These are phyloP conservation scores for Acholoe squamosa DNA, from an alignment of 2,888 invertebrate genomes.

Conservation along the genomic window DNA sequence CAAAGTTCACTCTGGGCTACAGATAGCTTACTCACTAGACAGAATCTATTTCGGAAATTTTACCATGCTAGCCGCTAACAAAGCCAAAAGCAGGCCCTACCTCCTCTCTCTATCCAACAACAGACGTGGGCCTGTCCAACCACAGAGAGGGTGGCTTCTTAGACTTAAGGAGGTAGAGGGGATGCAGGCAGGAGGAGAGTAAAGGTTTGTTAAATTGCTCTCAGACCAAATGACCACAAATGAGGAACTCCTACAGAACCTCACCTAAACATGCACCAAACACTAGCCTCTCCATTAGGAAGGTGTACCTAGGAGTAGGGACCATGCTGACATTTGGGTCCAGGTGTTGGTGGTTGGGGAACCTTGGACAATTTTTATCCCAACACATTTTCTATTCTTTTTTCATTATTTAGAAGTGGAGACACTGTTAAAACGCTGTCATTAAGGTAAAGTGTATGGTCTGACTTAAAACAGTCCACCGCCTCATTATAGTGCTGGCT, in stretches of 20 bases:
- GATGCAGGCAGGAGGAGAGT: background rate
- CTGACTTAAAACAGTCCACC: background rate
- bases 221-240: slow-evolving; percentile 20
- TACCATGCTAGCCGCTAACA: too few relatives aligned
- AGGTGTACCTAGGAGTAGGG: background rate
- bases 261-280: background rate
- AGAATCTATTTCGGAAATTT: too few relatives aligned
- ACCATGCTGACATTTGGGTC: background rate
- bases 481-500: slow-evolving; percentile 15
- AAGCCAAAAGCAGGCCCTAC: too few relatives aligned
- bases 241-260: slow-evolving; percentile 10
- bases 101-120: too few relatives aligned
- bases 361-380: background rate
- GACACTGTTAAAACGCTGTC: background rate
- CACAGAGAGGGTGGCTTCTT: too few relatives aligned
- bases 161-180: too few relatives aligned
- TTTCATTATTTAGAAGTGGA: too few relatives aligned
- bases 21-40: too few relatives aligned
- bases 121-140: too few relatives aligned
- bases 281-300: background rate
- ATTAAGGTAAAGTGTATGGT: slow-evolving; percentile 27
- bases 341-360: background rate
- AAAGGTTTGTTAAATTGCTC: slow-evolving; percentile 11
- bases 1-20: too few relatives aligned
- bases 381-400: too few relatives aligned